Evolutionary conservation across 2,888 invertebrate genomes (phyloP), one percentile per base, ranked within the genome.

Genomic region (Orchestes rusci): DNA sequence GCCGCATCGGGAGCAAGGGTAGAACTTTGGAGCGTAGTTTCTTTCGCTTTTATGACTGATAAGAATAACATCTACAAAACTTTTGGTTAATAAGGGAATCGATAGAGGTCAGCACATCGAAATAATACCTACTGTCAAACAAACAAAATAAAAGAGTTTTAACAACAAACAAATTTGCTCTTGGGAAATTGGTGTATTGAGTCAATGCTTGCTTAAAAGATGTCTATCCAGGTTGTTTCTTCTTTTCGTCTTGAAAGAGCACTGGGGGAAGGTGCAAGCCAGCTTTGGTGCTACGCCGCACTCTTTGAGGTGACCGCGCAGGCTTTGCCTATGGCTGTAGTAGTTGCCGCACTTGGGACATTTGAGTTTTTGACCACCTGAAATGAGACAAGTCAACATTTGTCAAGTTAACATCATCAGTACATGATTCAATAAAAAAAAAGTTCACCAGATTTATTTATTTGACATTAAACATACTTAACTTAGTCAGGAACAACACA

Each of bases 141-240:
- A 23, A 23, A 23, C 31, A 31, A 31, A 31, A 31, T n/a, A 27
- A 27, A 27, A 10, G 10, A 12, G 27, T n/a, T 27, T 10, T n/a
- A 27, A 27, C n/a, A n/a, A n/a, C 27, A 27, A 27, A 12, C 27
- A 2, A 27, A 27, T n/a, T 27, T 27, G 27, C 27, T 27, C 27
- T 27, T 27, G 27, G 27, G 7, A 7, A 23, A 7, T 23, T 8
- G 12, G 31, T 12, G 12, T 5, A 5, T 3, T 13, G 1, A 12
- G 38, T 34, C 36, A 10, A 40, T 45, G 45, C 15, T 36, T n/a
- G 29, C 15, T 37, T 39, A 29, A 27, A 15, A 84, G 82, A 66
- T 87, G 86, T 15, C 85, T 85, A 58, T 85, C 84, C 18, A 87
- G 73, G 70, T 87, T 86, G 56, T 86, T 86, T 40, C 85, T 75